Conservation (phyloP, 2,888 invertebrate species). For the Lithophane semibrunnea region DNA sequence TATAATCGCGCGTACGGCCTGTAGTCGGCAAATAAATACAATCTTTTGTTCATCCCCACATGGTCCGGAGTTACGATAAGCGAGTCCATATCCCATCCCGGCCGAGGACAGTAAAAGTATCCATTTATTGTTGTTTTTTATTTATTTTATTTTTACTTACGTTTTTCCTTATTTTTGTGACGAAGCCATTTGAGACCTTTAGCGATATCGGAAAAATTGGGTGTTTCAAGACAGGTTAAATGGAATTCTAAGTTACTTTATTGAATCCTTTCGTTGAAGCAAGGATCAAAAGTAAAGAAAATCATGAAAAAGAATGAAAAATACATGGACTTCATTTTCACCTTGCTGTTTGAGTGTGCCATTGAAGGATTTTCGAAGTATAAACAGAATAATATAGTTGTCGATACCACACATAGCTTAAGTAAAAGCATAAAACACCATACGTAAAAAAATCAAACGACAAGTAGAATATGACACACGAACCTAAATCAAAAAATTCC, state of each 20-base stretch:
- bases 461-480: background rate
- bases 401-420: background rate
- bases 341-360: background rate
- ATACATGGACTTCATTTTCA: background rate
- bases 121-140: slow-evolving; percentile 76
- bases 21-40: slow-evolving; percentile 85
- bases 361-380: background rate
- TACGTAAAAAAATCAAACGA: no score
- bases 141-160: slow-evolving; percentile 72
- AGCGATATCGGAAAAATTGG: slow-evolving; percentile 19
- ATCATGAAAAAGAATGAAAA: background rate
- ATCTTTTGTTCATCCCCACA: slow-evolving; percentile 86
- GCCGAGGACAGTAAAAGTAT: slow-evolving; percentile 82
- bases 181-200: slow-evolving; percentile 39
- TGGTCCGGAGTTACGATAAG: slow-evolving; percentile 80
- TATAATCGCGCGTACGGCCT: slow-evolving; percentile 63
- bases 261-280: background rate
- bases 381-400: background rate
- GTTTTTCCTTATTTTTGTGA: slow-evolving; percentile 66
- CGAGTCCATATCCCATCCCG: slow-evolving; percentile 77
- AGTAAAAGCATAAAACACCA: background rate
- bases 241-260: background rate
- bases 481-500: slow-evolving; percentile 29
- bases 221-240: background rate
- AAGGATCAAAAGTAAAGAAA: background rate